A percentile compares a stretch with the other conserved stretches of the same genome.
phyloP scores from a whole-genome alignment of 1,140 invertebrate species.

The Teleogryllus occipitalis region DNA sequence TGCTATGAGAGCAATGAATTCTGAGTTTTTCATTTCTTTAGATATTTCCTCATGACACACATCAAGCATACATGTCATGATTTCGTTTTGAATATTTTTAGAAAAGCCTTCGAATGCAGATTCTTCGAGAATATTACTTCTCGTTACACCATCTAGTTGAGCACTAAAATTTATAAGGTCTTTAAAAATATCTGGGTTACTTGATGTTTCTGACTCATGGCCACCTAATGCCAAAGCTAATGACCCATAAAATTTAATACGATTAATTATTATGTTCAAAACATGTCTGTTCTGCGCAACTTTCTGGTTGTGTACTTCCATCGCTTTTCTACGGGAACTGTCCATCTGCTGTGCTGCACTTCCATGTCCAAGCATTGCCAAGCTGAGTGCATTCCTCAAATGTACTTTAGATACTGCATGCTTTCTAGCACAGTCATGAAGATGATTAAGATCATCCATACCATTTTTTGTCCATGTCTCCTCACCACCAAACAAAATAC shows the following conservation, averaged over 20 bases:
- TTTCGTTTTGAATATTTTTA: not conserved
- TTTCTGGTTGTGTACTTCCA: not conserved
- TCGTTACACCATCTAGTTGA: too few relatives aligned
- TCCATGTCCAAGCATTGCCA: not conserved
- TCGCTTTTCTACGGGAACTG: not conserved
- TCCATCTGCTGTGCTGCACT: not conserved
- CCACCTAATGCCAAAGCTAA: too few relatives aligned
- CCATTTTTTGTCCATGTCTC: not conserved
- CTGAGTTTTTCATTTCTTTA: constrained; percentile 1
- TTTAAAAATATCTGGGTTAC: not conserved
- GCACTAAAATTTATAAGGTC: too few relatives aligned
- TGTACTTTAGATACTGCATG: not conserved
- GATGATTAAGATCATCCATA: not conserved
- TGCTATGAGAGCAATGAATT: not conserved
- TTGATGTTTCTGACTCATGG: not conserved
- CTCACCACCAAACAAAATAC: not conserved
- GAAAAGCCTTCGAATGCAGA: not conserved
- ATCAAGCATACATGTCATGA: not conserved
- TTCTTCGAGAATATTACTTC: not conserved
- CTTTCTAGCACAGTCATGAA: constrained; percentile 5
- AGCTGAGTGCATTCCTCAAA: not conserved
- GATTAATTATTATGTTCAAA: constrained; percentile 2
- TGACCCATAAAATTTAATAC: too few relatives aligned
- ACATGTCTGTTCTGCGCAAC: not conserved
- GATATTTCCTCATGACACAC: not conserved